These are phyloP conservation scores for Coronaproctus castanopsis DNA, from an alignment of 2,888 invertebrate species.

Conservation along the genomic window DNA sequence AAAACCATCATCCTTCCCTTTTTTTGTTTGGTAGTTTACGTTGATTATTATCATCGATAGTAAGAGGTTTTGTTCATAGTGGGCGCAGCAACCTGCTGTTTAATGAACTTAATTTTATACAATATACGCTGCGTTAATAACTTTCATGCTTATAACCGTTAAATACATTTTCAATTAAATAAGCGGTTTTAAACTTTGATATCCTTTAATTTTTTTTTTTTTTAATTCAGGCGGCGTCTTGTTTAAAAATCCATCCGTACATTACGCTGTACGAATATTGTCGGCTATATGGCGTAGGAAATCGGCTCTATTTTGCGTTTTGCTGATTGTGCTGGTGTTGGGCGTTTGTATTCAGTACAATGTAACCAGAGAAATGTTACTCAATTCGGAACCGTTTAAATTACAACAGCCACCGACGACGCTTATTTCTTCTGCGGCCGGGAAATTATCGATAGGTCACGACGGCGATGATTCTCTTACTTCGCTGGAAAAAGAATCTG, in stretches of 20 bases:
- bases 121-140: too few species aligned
- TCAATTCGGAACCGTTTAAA: conserved; percentile 8
- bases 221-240: not conserved
- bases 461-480: not conserved
- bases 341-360: conserved; percentile 31
- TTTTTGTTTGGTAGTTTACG: too few species aligned
- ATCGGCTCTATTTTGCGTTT: conserved; percentile 28
- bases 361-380: conserved; percentile 12
- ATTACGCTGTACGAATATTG: conserved; percentile 13
- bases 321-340: conserved; percentile 27
- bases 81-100: too few species aligned
- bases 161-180: too few species aligned
- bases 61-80: too few species aligned
- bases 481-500: not conserved
- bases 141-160: too few species aligned
- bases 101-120: too few species aligned
- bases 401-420: conserved; percentile 2
- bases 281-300: conserved; percentile 30
- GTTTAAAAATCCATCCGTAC: conserved; percentile 10
- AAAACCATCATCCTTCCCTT: too few species aligned
- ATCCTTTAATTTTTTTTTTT: too few species aligned
- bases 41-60: too few species aligned
- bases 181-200: too few species aligned
- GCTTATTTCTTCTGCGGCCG: not conserved
- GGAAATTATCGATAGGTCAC: not conserved